Base-by-base conservation (phyloP, 1,140 invertebrate genomes). In the Vanessa tameamea region DNA sequence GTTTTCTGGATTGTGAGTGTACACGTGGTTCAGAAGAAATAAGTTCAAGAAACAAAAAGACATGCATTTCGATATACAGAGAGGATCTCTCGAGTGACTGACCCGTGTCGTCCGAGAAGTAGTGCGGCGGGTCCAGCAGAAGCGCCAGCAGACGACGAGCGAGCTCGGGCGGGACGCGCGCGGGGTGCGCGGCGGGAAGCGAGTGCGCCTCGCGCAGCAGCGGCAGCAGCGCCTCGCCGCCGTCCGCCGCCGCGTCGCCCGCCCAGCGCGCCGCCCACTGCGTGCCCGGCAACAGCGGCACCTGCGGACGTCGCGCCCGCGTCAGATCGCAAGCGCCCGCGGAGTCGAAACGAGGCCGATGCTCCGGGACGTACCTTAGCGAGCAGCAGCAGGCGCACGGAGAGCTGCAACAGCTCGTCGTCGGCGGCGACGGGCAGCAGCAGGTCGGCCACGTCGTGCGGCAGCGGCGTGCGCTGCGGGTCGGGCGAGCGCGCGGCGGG, bases 381-480 rank as follows among this genome's bases (percentile, higher is more conserved):
- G 47, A 69, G 59, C 72, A 14, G n/a, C 48, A 48, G 43, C 53
- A 48, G 63, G 81, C 79, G 64, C 57, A 13, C n/a, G 16, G 48
- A 43, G 7, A 43, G 37, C 37, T 43, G 16, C 47, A 48, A 64
- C 47, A 20, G 48, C 69, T 78, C 81, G 68, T 37, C 65, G 31
- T 53, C 65, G 20, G 59, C 59, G 26, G 48, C 43, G 12, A 53
- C 47, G 15, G 72, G 85, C 78, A 63, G 81, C 79, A 88, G 78
- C 78, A 87, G 78, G 20, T 81, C 80, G 20, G 83, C 85, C 72
- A 84, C 78, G 80, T 82, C 86, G 76, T 82, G 81, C 69, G 85
- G 72, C 71, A 78, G 73, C 71, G 84, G 85, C 73, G 76, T 48
- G 77, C 84, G 83, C 79, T 86, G 84, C 74, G 85, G 84, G 80